phyloP scores from a whole-genome alignment of 2,797 vertebrate genomes.

The Scleropages formosus region DNA sequence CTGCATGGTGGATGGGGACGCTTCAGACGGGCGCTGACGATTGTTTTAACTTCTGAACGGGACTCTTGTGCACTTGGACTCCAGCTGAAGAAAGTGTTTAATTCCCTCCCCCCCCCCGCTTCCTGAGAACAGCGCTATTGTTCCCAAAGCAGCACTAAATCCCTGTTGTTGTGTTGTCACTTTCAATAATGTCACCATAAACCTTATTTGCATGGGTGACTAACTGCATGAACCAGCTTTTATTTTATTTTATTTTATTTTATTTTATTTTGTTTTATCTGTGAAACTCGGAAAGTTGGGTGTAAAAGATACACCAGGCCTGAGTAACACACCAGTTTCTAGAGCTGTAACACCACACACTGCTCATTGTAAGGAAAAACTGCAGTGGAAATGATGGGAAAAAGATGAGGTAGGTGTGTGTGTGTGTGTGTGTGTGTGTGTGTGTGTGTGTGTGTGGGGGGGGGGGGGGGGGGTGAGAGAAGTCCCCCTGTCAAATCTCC shows the following conservation, averaged over 20 bases:
- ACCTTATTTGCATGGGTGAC: conserved; percentile 22
- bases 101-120: neutral
- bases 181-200: conserved; percentile 15
- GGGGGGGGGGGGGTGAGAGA: neutral
- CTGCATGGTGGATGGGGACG: neutral
- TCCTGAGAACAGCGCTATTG: conserved; percentile 5
- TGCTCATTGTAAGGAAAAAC: neutral
- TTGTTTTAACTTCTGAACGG: conserved; percentile 11
- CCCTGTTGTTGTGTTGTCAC: conserved; percentile 14
- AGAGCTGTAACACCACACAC: neutral
- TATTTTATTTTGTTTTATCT: neutral
- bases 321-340: neutral
- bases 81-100: neutral
- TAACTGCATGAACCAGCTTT: neutral
- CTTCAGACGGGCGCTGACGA: neutral
- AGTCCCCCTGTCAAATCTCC: conserved; percentile 64
- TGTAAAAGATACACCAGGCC: neutral
- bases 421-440: no score
- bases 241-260: conserved; percentile 17
- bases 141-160: conserved; percentile 13
- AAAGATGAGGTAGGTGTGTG: conserved; percentile 7
- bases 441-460: no score
- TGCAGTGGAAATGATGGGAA: conserved; percentile 3
- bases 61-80: neutral
- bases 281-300: neutral